Percentiles rank a stretch among this genome's conserved stretches.
phyloP scores from a whole-genome alignment of 2,113 vertebrate genomes.

The Erinaceus europaeus region DNA sequence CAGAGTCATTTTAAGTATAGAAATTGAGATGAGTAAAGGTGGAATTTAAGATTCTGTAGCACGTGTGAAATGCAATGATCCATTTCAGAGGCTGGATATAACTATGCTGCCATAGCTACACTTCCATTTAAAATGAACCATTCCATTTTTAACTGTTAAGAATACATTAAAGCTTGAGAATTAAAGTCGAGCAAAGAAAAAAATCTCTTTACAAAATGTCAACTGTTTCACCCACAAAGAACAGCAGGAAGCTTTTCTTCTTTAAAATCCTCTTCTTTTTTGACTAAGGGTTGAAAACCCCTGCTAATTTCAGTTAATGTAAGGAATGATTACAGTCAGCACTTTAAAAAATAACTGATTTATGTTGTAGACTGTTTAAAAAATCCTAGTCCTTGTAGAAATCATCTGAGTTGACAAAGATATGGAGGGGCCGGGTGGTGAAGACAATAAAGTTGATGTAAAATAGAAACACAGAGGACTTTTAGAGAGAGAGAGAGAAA shows the following conservation, averaged over 20 bases:
- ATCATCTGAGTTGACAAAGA: conserved; percentile 44
- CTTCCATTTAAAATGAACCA: conserved; percentile 51
- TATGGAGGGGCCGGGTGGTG: background rate
- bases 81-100: conserved; percentile 63
- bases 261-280: conserved; percentile 38
- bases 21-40: conserved; percentile 49
- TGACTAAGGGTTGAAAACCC: conserved; percentile 60
- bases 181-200: conserved; percentile 68
- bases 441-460: conserved; percentile 47
- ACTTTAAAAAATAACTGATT: conserved; percentile 75
- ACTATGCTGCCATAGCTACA: conserved; percentile 28
- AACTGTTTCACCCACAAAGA: conserved; percentile 72
- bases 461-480: conserved; percentile 20
- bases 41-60: conserved; percentile 59
- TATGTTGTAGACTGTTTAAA: conserved; percentile 59
- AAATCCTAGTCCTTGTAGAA: conserved; percentile 50
- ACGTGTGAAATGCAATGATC: conserved; percentile 64
- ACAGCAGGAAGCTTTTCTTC: conserved; percentile 65
- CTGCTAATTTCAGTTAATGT: conserved; percentile 69
- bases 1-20: conserved; percentile 31
- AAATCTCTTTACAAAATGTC: conserved; percentile 66
- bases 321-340: conserved; percentile 65
- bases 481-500: conserved; percentile 34
- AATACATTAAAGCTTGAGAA: conserved; percentile 54
- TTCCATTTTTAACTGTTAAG: conserved; percentile 52